Evolutionary conservation across 2,113 vertebrate genomes (phyloP).

Genomic region (Sialia sialis): DNA sequence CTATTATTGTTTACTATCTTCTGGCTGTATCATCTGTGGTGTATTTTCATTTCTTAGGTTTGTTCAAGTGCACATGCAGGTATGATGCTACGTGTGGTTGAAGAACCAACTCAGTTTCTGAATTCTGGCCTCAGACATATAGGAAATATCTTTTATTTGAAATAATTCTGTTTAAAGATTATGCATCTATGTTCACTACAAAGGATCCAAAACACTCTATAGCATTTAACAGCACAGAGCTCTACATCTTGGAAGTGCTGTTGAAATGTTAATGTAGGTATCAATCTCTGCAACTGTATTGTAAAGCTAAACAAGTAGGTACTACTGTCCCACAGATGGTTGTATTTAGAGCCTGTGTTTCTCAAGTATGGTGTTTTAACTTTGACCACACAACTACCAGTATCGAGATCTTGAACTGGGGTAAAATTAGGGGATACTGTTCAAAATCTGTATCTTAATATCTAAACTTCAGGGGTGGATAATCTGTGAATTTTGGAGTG

Average conservation of each 20-base stretch:
- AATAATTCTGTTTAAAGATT: neutral
- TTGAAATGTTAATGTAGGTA: neutral
- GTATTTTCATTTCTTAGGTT: neutral
- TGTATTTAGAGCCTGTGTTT: neutral
- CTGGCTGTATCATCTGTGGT: neutral
- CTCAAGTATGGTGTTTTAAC: neutral
- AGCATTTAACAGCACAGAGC: neutral
- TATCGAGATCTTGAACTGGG: rapidly evolving
- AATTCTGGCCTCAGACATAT: neutral
- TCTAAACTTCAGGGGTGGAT: neutral
- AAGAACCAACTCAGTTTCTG: neutral
- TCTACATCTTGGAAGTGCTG: neutral
- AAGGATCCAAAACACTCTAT: neutral
- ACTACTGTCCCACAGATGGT: neutral
- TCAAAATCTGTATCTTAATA: neutral
- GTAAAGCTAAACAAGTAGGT: neutral
- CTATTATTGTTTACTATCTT: neutral
- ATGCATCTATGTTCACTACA: neutral
- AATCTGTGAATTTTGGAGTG: neutral
- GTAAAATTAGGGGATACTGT: neutral
- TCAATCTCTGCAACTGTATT: neutral
- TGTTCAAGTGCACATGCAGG: neutral
- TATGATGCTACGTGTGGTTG: neutral
- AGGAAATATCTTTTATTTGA: neutral
- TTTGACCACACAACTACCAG: neutral